phyloP scores from a whole-genome alignment of 2,113 vertebrate genomes.

The Psephotus haematonotus region DNA sequence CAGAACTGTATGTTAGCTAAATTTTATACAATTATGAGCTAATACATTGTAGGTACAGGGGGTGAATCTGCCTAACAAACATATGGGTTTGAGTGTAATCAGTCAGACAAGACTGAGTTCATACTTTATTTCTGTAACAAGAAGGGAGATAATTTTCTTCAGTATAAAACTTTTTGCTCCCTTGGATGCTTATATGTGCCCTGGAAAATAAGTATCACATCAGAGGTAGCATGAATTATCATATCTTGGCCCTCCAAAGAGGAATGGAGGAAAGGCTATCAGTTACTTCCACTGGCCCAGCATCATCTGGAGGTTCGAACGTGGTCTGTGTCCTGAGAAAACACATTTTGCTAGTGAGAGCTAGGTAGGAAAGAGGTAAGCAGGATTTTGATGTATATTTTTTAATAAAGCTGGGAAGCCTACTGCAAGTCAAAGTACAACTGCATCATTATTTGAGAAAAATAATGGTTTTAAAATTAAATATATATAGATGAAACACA shows the following conservation, averaged over 20 bases:
- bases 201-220: not conserved
- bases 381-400: not conserved
- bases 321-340: not conserved
- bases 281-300: not conserved
- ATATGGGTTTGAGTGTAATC: not conserved
- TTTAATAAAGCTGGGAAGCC: not conserved
- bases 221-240: not conserved
- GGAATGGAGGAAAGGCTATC: not conserved
- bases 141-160: not conserved
- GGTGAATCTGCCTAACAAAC: not conserved
- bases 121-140: not conserved
- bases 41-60: not conserved
- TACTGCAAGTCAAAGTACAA: not conserved
- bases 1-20: not conserved
- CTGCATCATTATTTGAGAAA: not conserved
- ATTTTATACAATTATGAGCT: not conserved
- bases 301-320: not conserved
- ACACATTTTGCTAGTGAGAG: not conserved
- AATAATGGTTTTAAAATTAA: not conserved
- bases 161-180: not conserved
- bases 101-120: not conserved
- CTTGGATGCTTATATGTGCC: not conserved
- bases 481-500: not conserved
- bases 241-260: not conserved
- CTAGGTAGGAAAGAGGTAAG: not conserved